A percentile compares a stretch with the other conserved stretches of the same genome.
phyloP scores from a whole-genome alignment of 2,113 vertebrate genomes.

The Trinectes maculatus region DNA sequence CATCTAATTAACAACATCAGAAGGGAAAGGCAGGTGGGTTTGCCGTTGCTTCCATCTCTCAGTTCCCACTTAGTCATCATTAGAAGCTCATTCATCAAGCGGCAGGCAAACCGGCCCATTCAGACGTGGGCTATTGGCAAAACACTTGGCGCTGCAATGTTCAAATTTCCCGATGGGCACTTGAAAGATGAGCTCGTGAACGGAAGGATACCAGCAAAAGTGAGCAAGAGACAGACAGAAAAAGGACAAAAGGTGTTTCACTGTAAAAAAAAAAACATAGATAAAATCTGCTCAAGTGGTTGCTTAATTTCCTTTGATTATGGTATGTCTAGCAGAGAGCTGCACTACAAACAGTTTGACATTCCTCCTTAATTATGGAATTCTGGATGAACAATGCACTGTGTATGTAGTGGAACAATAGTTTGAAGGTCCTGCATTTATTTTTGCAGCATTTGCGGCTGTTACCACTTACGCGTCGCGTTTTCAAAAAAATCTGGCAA shows the following conservation, averaged over 20 bases:
- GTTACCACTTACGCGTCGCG: slow-evolving; percentile 76
- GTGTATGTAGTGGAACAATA: slow-evolving; percentile 69
- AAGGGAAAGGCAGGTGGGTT: slow-evolving; percentile 69
- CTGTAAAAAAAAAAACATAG: slow-evolving; percentile 40
- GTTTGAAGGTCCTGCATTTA: slow-evolving; percentile 75
- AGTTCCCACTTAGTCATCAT: slow-evolving; percentile 70
- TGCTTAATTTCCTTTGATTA: slow-evolving; percentile 81
- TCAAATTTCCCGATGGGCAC: slow-evolving; percentile 44
- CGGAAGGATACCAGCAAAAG: slow-evolving; percentile 35
- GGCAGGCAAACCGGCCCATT: slow-evolving; percentile 57
- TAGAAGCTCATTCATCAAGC: slow-evolving; percentile 71
- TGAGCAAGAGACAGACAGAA: slow-evolving; percentile 38
- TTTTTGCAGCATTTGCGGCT: slow-evolving; percentile 75
- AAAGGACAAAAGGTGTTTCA: slow-evolving; percentile 36
- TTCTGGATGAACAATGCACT: slow-evolving; percentile 73
- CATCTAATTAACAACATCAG: slow-evolving; percentile 70
- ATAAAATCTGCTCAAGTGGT: slow-evolving; percentile 70
- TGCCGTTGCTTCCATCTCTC: slow-evolving; percentile 56
- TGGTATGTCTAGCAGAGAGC: slow-evolving; percentile 71
- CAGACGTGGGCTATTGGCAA: slow-evolving; percentile 66
- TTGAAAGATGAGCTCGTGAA: slow-evolving; percentile 51
- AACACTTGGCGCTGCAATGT: slow-evolving; percentile 36
- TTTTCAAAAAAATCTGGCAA: slow-evolving; percentile 66
- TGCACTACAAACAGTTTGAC: slow-evolving; percentile 75
- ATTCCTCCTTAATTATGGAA: slow-evolving; percentile 83